Evolutionary conservation across 2,797 vertebrate species (phyloP), one percentile per base, ranked within the genome.

Genomic region (Nannoperca australis): DNA sequence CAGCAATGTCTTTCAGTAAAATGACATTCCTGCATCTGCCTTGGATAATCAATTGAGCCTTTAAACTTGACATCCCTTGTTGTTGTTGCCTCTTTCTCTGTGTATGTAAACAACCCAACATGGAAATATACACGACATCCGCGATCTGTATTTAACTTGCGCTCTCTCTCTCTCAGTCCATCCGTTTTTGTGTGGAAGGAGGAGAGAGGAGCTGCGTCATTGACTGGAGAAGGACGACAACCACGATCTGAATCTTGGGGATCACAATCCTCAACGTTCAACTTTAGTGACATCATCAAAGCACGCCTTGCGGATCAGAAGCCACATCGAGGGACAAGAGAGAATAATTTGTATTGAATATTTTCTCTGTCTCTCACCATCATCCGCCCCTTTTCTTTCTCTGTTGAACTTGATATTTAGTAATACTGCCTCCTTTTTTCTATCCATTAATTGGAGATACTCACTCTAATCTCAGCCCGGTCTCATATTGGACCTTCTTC

Each of bases 111-210:
- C 20, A 17, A 54, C 6, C 4, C 13, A 27, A 18, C 55, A 32
- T 11, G 6, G 0, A 13, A 64, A 49, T 22, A 12, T n/a, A n/a
- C n/a, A n/a, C n/a, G 18, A 30, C 15, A 7, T 42, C 5, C 2
- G 27, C 8, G 2, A 7, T 42, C 56, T 56, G 47, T 62, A 14
- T 42, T 0, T 18, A 42, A 50, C 24, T 59, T 1, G 7, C 15
- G 36, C 20, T 17, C 56, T 17, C 34, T 60, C 34, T 40, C 32
- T 62, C 13, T 55, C 89, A 94, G 94, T 89, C 81, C 80, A 88
- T 90, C 90, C 54, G 67, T 92, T 89, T 84, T 90, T 88, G 90
- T 91, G 94, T 93, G 93, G 84, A 91, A 91, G 85, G 59, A 89
- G 90, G 79, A 81, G 88, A 86, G 67, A 84, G 54, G 85, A 88